Evolutionary conservation across 53 echinoderm and acorn worm species (phyloP), one percentile per base, ranked within the genome.

Genomic region (Temnopleurus reevesii): DNA sequence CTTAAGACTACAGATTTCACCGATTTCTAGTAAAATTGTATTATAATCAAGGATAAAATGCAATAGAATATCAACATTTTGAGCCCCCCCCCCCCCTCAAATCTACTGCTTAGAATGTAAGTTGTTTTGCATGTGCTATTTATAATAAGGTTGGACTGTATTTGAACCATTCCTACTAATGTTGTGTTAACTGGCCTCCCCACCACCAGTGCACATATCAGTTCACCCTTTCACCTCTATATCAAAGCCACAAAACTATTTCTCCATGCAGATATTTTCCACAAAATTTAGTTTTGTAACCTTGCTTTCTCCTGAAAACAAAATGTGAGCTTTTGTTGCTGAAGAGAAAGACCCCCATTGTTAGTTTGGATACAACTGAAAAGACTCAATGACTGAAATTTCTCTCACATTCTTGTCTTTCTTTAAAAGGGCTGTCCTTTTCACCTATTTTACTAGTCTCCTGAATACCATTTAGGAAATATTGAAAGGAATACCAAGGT

Each of bases 161-260:
- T n/a, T n/a, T n/a, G 63, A 63, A 63, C 17, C 33, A 21, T 66
- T 66, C n/a, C 13, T n/a, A n/a, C n/a, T n/a, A n/a, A n/a, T 66
- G 13, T 15, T 8, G 61, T 61, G 61, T 12, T 21, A 71, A 10
- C n/a, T 43, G 71, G 43, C n/a, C 34, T 10, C 23, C 71, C 15
- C 71, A 13, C 8, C 19, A 6, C 71, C 41, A n/a, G 3, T 18
- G 21, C 8, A 71, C 71, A 38, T 38, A 41, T 71, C 71, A 71
- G n/a, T 71, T 71, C 71, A 71, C 71, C 71, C 41, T 35, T 2
- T 41, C 41, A 36, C 38, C 71, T 19, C 71, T 10, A 0, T 71
- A 71, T 71, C 71, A 71, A 71, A 71, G 43, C 38, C 71, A 71
- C 71, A 38, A 41, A 41, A 71, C 38, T 71, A 71, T 71, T 71